Conservation (phyloP, 1,140 invertebrate genomes). For the Euglossa dilemma region DNA sequence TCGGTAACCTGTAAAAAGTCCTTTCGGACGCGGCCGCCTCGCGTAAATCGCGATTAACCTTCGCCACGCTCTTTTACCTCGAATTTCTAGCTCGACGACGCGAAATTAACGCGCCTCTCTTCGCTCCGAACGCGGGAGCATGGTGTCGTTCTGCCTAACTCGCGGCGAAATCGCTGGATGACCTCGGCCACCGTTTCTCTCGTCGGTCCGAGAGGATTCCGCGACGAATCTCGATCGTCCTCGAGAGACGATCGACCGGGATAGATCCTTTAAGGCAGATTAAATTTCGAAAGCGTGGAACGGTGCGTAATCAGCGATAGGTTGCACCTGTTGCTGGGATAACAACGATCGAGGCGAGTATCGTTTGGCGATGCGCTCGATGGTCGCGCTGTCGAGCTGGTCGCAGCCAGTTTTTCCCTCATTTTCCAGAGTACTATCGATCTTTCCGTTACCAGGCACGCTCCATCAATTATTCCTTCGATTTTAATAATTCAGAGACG, state of each 20-base stretch:
- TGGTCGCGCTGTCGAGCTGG: neutral
- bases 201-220: no score
- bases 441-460: constrained; percentile 31
- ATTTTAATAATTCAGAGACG: constrained; percentile 56
- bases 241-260: no score
- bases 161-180: neutral
- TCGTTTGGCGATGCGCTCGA: constrained; percentile 2
- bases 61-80: neutral
- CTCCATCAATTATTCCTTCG: constrained; percentile 59
- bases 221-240: no score
- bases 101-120: neutral
- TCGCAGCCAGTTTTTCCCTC: constrained; percentile 23
- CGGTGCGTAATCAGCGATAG: constrained; percentile 25
- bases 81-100: neutral
- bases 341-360: constrained; percentile 38
- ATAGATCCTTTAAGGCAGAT: neutral
- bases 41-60: constrained; percentile 56
- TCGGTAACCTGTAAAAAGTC: constrained; percentile 44
- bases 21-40: neutral
- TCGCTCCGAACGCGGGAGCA: neutral
- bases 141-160: neutral
- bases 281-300: neutral
- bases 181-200: neutral
- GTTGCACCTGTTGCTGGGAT: constrained; percentile 60
- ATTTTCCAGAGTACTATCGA: constrained; percentile 65